These are phyloP conservation scores for Ctenicera cuprea DNA, from an alignment of 2,888 invertebrate species.

Conservation along the genomic window DNA sequence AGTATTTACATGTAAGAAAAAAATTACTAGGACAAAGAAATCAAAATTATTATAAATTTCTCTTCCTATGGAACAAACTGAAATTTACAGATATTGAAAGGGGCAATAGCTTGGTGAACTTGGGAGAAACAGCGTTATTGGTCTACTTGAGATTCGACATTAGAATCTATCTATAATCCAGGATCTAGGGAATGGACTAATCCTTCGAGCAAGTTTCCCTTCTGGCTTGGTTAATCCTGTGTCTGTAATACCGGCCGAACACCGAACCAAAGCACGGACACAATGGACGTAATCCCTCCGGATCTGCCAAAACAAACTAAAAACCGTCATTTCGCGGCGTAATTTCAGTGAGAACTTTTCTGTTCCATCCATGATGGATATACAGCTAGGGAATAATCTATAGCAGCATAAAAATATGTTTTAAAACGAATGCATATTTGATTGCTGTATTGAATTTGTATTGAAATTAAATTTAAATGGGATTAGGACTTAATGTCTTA, in stretches of 20 bases:
- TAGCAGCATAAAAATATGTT: conserved; percentile 17
- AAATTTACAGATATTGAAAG: background rate
- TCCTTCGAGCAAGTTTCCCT: conserved; percentile 69
- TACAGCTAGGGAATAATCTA: conserved; percentile 44
- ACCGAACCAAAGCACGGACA: conserved; percentile 64
- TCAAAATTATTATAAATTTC: too few relatives aligned
- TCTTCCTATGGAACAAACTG: too few relatives aligned
- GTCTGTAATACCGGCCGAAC: conserved; percentile 65
- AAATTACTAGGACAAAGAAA: too few relatives aligned
- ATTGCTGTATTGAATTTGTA: conserved; percentile 11
- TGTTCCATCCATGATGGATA: conserved; percentile 48
- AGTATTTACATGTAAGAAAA: too few relatives aligned
- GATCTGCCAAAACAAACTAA: conserved; percentile 69
- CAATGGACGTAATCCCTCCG: conserved; percentile 69
- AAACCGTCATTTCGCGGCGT: conserved; percentile 69
- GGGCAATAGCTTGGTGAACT: conserved; percentile 25
- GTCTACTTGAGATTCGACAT: conserved; percentile 65
- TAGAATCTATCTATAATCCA: conserved; percentile 68
- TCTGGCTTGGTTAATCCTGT: conserved; percentile 68
- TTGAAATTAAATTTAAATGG: conserved; percentile 4
- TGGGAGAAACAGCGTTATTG: conserved; percentile 37
- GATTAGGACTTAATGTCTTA: conserved; percentile 9
- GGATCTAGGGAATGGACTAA: conserved; percentile 69
- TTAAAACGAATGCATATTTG: conserved; percentile 6
- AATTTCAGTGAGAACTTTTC: conserved; percentile 66